Conservation (phyloP, 2,888 invertebrate species). For the Caenorhabditis sp. region DNA sequence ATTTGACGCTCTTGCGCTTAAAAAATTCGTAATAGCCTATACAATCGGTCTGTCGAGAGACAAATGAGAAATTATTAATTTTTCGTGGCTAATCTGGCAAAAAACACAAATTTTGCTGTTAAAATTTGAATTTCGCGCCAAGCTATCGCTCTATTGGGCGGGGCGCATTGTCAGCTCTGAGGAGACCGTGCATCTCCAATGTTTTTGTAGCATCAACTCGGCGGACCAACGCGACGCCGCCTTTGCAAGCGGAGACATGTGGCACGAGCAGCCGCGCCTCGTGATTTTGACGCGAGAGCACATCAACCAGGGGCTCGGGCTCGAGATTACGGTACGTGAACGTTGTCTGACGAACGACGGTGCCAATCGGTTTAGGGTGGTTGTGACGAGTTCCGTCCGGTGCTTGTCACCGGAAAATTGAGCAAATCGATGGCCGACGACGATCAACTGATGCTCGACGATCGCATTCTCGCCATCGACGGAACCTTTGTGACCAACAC, state of each 20-base stretch:
- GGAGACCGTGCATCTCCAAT: no score
- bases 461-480: conserved; percentile 51
- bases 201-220: conserved; percentile 40
- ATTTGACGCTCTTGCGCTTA: no score
- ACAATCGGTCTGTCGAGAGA: no score
- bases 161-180: no score
- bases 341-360: no score
- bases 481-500: conserved; percentile 44
- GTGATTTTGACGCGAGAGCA: conserved; percentile 48
- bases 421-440: conserved; percentile 48
- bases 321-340: conserved; percentile 47
- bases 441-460: conserved; percentile 35
- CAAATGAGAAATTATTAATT: no score
- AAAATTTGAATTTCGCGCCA: no score
- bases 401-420: conserved; percentile 35
- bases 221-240: conserved; percentile 13
- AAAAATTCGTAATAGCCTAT: no score
- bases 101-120: no score
- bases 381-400: conserved; percentile 36
- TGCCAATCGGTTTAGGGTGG: conserved; percentile 31
- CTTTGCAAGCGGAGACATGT: conserved; percentile 11
- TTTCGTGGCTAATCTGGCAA: no score
- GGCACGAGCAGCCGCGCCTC: conserved; percentile 24
- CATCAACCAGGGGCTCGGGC: conserved; percentile 43
- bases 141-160: no score